Evolutionary conservation across 2,888 invertebrate genomes (phyloP).

Genomic region (Eupithecia subfuscata): DNA sequence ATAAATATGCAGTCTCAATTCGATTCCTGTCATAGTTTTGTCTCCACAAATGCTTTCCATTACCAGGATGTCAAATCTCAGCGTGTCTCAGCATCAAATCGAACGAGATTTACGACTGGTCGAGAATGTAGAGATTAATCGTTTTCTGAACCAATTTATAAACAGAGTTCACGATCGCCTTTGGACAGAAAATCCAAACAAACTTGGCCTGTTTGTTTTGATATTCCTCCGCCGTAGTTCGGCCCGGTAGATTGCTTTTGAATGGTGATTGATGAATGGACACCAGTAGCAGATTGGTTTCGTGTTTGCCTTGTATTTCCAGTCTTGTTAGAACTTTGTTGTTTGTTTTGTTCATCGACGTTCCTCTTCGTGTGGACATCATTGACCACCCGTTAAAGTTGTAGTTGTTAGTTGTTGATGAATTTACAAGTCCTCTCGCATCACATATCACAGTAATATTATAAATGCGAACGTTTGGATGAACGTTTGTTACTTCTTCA

Average conservation of each 20-base stretch:
- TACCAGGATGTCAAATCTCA: slow-evolving; percentile 14
- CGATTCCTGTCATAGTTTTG: slow-evolving; percentile 1
- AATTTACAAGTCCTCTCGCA: background rate
- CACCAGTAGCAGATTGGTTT: slow-evolving; percentile 24
- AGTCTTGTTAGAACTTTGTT: slow-evolving; percentile 8
- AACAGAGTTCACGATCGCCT: slow-evolving; percentile 30
- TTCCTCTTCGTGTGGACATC: background rate
- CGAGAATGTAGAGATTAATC: slow-evolving; percentile 28
- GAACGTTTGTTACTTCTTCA: background rate
- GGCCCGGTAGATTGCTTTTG: slow-evolving; percentile 29
- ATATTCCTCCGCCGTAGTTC: slow-evolving; percentile 32
- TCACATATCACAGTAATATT: background rate
- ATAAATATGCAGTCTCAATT: background rate
- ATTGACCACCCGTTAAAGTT: background rate
- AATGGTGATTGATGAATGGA: slow-evolving; percentile 35
- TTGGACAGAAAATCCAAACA: slow-evolving; percentile 37
- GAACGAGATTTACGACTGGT: slow-evolving; percentile 16
- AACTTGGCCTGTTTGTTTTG: slow-evolving; percentile 36
- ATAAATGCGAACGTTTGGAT: background rate
- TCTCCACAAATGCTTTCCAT: slow-evolving; percentile 1
- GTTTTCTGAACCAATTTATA: slow-evolving; percentile 34
- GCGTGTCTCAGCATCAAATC: slow-evolving; percentile 7
- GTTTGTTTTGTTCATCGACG: background rate
- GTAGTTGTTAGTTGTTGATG: background rate
- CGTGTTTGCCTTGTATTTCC: slow-evolving; percentile 13